Conservation (phyloP, 2,113 vertebrate species). For the Falcunculus frontatus region DNA sequence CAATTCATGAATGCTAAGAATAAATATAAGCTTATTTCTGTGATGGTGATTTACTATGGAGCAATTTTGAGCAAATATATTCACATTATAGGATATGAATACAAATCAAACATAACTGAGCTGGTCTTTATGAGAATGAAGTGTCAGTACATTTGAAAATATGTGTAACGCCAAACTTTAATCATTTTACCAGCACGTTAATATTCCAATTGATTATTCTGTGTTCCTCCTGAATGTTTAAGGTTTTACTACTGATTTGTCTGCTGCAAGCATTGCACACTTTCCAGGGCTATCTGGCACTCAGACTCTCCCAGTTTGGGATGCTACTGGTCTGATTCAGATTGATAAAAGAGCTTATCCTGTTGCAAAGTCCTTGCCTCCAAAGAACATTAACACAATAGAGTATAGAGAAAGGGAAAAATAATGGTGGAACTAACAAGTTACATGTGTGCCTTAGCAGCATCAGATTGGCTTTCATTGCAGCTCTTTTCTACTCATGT, state of each 20-base stretch:
- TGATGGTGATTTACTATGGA: conserved; percentile 74
- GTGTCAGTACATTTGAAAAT: conserved; percentile 73
- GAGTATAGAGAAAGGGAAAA: neutral
- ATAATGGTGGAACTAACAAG: neutral
- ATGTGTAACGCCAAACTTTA: conserved; percentile 63
- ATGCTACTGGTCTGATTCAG: neutral
- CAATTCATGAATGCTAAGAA: conserved; percentile 75
- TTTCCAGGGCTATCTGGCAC: neutral
- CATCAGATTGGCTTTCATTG: neutral
- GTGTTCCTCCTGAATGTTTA: conserved; percentile 23
- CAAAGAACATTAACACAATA: neutral
- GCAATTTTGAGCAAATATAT: conserved; percentile 77
- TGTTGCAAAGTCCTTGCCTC: neutral
- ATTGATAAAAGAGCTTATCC: neutral
- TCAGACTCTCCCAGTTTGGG: neutral
- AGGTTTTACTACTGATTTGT: conserved; percentile 15
- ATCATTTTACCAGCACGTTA: conserved; percentile 67
- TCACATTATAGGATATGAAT: conserved; percentile 74
- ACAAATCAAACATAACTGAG: conserved; percentile 70
- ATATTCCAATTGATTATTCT: conserved; percentile 49
- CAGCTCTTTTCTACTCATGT: neutral
- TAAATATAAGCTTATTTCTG: conserved; percentile 75
- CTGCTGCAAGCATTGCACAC: neutral
- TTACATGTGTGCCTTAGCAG: neutral
- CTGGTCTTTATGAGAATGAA: conserved; percentile 75